These are phyloP conservation scores for Oplegnathus fasciatus DNA, from an alignment of 2,113 vertebrate genomes.

Conservation along the genomic window DNA sequence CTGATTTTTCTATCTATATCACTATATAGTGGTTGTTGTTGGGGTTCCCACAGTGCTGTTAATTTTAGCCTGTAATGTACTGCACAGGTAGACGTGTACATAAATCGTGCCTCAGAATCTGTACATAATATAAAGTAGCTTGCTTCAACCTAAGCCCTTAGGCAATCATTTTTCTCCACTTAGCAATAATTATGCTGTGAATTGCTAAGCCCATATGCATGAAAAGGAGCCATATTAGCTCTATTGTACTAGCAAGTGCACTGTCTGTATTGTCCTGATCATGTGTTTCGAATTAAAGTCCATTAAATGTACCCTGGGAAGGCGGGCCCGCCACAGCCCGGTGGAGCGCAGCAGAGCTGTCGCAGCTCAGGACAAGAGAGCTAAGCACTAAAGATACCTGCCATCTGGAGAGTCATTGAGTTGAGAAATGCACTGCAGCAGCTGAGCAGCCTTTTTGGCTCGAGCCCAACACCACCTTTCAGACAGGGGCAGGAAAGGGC, in stretches of 20 bases:
- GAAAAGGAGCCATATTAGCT: conserved; percentile 47
- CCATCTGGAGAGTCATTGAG: conserved; percentile 73
- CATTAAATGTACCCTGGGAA: conserved; percentile 62
- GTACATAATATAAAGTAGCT: conserved; percentile 7
- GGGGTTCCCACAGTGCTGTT: conserved; percentile 5
- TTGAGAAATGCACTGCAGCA: conserved; percentile 72
- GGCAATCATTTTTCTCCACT: conserved; percentile 25
- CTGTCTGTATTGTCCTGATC: conserved; percentile 57
- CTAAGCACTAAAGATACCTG: conserved; percentile 72
- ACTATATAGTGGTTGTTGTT: not conserved
- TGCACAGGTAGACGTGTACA: not conserved
- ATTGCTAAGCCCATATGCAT: conserved; percentile 36
- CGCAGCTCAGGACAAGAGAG: conserved; percentile 59
- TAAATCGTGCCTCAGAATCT: not conserved
- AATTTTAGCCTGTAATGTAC: not conserved
- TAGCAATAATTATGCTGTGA: conserved; percentile 52
- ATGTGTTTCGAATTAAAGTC: conserved; percentile 74
- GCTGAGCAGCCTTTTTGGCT: conserved; percentile 56
- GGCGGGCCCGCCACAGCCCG: conserved; percentile 38
- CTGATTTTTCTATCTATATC: too few species aligned
- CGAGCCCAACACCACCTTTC: conserved; percentile 39
- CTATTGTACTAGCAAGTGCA: conserved; percentile 43
- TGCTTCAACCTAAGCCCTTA: conserved; percentile 2
- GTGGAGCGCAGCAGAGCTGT: conserved; percentile 57
- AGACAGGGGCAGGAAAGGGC: conserved; percentile 28